Evolutionary conservation across 2,113 vertebrate genomes (phyloP), one percentile per base, ranked within the genome.

Genomic region (Gallinago undulata): DNA sequence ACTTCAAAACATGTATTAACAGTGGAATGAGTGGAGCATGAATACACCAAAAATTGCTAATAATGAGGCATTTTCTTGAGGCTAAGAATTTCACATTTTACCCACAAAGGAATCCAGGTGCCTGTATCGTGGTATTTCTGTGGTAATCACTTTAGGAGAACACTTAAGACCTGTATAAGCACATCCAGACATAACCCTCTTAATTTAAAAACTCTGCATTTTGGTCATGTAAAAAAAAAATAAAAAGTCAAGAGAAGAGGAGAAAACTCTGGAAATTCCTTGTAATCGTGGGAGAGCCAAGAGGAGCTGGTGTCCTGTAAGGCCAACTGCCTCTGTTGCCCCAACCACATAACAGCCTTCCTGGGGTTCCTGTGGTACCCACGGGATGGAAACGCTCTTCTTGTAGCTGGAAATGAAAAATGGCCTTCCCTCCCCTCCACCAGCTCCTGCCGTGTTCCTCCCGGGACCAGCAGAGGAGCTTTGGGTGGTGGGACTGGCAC

Each of bases 251-350:
- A 57, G 25, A 39, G 63, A 80, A 67, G 35, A 87, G 28, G 17
- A 90, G 43, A 77, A 73, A 31, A 55, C 19, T 90, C 33, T 93
- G 85, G 59, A 78, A 92, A 56, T 79, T 64, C 67, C 37, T 47
- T 70, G 62, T 87, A 84, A 84, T 84, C 27, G 21, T 0, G n/a
- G 31, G n/a, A 79, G 69, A 88, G 37, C 77, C 80, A 72, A 35
- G 77, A 74, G 62, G 60, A 75, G 63, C 33, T 82, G 80, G n/a
- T 25, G 4, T 73, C 43, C 74, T 75, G 19, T 59, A 83, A 62
- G 72, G 63, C 92, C 79, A 60, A 70, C 16, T 41, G 53, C 67
- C 73, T 86, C 85, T 21, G 33, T 67, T 69, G 73, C 72, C 48
- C 73, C 1, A 3, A 60, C 80, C 94, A 64, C 67, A 37, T 25